phyloP scores from a whole-genome alignment of 2,113 vertebrate species.

The Corapipo altera region DNA sequence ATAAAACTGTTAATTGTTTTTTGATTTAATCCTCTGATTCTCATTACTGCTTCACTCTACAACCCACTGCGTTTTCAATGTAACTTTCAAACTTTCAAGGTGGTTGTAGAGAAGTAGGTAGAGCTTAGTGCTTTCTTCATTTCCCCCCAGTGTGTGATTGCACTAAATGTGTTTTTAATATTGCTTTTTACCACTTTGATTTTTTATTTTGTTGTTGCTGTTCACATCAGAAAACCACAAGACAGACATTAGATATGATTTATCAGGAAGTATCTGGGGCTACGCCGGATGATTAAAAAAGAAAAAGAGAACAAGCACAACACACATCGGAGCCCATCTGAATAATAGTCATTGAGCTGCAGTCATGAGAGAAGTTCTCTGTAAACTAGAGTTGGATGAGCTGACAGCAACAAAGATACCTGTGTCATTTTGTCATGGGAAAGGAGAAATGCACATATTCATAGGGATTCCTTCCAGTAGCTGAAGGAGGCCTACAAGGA shows the following conservation, averaged over 20 bases:
- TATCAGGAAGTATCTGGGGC: slow-evolving; percentile 36
- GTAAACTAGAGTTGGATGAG: not conserved
- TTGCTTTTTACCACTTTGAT: slow-evolving; percentile 49
- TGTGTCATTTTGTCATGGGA: not conserved
- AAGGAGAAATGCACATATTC: not conserved
- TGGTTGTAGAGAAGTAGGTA: slow-evolving; percentile 25
- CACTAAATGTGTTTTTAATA: slow-evolving; percentile 59
- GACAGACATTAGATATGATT: slow-evolving; percentile 47
- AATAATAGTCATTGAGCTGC: not conserved
- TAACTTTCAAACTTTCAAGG: slow-evolving; percentile 50
- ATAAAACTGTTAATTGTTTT: slow-evolving; percentile 51
- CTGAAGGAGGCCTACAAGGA: not conserved
- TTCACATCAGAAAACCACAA: slow-evolving; percentile 52
- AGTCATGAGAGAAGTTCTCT: not conserved
- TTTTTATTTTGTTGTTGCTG: slow-evolving; percentile 37
- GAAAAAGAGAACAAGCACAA: slow-evolving; percentile 6
- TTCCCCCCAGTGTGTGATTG: slow-evolving; percentile 37
- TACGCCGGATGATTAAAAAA: slow-evolving; percentile 41
- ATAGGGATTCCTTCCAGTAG: not conserved
- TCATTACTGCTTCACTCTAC: slow-evolving; percentile 28
- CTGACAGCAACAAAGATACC: not conserved
- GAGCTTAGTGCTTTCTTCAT: slow-evolving; percentile 32
- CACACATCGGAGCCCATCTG: not conserved
- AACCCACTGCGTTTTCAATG: slow-evolving; percentile 15
- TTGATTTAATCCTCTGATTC: slow-evolving; percentile 52